Conservation (phyloP, 2,888 invertebrate genomes). For the Lasius fuliginosus region DNA sequence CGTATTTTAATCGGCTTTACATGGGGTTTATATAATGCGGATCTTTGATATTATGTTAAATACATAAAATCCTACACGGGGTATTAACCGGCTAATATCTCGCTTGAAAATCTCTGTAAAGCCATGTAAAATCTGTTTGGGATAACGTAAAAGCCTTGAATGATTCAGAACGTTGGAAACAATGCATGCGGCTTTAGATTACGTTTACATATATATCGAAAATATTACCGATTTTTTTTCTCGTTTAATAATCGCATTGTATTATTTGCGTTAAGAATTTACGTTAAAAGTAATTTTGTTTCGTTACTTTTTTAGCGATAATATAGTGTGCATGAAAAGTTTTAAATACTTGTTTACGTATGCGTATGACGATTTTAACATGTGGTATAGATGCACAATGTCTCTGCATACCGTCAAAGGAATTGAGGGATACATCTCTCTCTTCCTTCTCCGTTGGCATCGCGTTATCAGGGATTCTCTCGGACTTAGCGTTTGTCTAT, state of each 20-base stretch:
- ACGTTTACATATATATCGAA: background rate
- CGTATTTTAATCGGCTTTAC: constrained; percentile 20
- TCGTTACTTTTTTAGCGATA: background rate
- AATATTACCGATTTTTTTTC: constrained; percentile 37
- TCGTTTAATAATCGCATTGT: background rate
- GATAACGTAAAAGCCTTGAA: constrained; percentile 67
- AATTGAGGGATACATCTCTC: background rate
- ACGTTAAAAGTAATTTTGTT: background rate
- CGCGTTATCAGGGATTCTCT: constrained; percentile 4
- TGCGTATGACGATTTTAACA: background rate
- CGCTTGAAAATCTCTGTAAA: constrained; percentile 23
- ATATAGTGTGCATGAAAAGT: background rate
- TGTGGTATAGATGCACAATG: background rate
- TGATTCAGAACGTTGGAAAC: constrained; percentile 28
- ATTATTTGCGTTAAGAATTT: background rate
- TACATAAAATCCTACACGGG: constrained; percentile 23
- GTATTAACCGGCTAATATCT: constrained; percentile 16
- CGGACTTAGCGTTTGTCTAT: constrained; percentile 27
- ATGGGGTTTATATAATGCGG: background rate
- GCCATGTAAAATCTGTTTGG: constrained; percentile 75
- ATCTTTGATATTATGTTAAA: constrained; percentile 60
- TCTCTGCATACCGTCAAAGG: background rate
- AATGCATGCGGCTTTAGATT: constrained; percentile 9
- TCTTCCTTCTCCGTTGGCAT: background rate
- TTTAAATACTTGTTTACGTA: background rate